Evolutionary conservation across 2,113 vertebrate genomes (phyloP).

Genomic region (Percina caprodes): DNA sequence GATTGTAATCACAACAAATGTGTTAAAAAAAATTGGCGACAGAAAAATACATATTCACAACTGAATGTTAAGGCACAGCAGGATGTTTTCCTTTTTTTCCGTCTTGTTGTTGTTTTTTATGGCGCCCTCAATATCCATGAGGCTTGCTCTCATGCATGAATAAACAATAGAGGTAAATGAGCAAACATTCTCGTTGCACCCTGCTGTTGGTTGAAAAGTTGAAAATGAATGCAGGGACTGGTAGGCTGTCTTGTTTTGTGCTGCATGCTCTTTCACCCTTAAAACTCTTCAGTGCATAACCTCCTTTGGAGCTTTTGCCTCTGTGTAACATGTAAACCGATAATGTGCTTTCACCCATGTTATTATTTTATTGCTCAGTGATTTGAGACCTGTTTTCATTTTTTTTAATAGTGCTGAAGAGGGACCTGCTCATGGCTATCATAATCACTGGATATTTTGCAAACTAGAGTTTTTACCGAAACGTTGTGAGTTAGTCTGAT

Average conservation of each 20-base stretch:
- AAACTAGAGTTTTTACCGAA: conserved; percentile 15
- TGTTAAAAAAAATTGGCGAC: not conserved
- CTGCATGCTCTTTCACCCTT: conserved; percentile 37
- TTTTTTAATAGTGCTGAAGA: conserved; percentile 22
- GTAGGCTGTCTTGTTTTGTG: conserved; percentile 41
- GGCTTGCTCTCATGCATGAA: conserved; percentile 57
- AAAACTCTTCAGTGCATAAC: conserved; percentile 10
- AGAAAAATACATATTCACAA: conserved; percentile 2
- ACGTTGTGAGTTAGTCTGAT: conserved; percentile 18
- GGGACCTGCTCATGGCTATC: conserved; percentile 24
- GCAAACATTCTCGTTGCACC: conserved; percentile 57
- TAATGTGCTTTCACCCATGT: conserved; percentile 33
- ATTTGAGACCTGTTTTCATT: conserved; percentile 20
- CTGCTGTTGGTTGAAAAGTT: conserved; percentile 56
- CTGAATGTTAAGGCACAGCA: not conserved
- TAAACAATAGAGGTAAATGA: conserved; percentile 68
- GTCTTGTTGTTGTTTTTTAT: conserved; percentile 16
- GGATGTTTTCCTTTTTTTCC: not conserved
- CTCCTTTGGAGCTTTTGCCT: conserved; percentile 21
- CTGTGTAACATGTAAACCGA: conserved; percentile 34
- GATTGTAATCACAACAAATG: conserved; percentile 30
- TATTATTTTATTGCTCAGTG: conserved; percentile 41
- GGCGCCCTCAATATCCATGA: conserved; percentile 4
- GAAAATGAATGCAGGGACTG: conserved; percentile 56
- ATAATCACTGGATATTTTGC: conserved; percentile 11